Evolutionary conservation across 1,140 invertebrate species (phyloP).

Genomic region (Neotoxoptera formosana): DNA sequence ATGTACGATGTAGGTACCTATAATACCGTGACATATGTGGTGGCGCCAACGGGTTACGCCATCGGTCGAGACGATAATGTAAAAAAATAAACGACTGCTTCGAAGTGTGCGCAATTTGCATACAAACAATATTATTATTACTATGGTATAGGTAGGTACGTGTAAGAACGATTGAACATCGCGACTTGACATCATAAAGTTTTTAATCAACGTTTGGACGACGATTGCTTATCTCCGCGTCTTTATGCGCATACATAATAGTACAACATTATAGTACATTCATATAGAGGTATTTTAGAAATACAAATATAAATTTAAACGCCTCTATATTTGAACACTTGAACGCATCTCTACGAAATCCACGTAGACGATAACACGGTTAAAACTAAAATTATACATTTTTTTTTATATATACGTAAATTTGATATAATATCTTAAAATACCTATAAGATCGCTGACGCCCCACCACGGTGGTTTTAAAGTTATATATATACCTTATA

Average conservation of each 20-base stretch:
- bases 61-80: background rate
- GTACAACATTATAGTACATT: background rate
- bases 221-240: background rate
- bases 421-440: background rate
- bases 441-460: background rate
- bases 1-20: background rate
- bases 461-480: too few species aligned
- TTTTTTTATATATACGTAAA: too few species aligned
- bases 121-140: slow-evolving; percentile 10
- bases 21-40: background rate
- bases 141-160: background rate
- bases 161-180: background rate
- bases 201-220: background rate
- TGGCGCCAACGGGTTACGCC: slow-evolving; percentile 41
- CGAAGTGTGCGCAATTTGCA: background rate
- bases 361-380: background rate
- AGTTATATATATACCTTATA: too few species aligned
- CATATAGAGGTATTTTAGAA: background rate
- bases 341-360: background rate
- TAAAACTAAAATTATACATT: background rate
- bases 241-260: background rate
- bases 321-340: background rate
- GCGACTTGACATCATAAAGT: background rate
- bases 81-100: background rate
- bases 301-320: background rate